These are phyloP conservation scores for Poeciliopsis turneri DNA, from an alignment of 2,797 vertebrate genomes.

Conservation along the genomic window DNA sequence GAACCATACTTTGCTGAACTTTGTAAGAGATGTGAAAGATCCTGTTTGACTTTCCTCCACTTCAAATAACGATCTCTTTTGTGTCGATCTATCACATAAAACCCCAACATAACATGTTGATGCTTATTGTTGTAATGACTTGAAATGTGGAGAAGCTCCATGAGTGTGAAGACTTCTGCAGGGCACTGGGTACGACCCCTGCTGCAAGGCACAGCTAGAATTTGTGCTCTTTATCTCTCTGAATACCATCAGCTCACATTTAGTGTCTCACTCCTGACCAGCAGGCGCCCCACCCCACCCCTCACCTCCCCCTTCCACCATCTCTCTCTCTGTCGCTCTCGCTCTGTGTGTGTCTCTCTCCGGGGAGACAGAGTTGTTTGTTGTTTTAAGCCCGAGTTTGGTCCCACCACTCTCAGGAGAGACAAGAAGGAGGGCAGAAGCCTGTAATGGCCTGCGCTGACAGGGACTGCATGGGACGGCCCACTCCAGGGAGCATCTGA, in stretches of 20 bases:
- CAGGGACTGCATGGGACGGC: conserved; percentile 61
- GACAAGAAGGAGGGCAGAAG: conserved; percentile 61
- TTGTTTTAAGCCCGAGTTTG: conserved; percentile 77
- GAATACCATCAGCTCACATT: conserved; percentile 4
- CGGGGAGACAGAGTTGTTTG: conserved; percentile 73
- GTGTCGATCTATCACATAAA: background rate
- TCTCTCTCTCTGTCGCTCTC: conserved; percentile 16
- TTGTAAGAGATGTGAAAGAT: background rate
- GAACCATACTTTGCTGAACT: background rate
- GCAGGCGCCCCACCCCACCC: background rate
- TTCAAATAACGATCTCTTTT: background rate
- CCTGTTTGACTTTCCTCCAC: background rate
- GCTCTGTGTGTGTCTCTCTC: conserved; percentile 45
- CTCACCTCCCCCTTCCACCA: background rate
- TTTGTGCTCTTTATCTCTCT: background rate
- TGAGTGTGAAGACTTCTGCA: background rate
- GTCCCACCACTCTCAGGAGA: conserved; percentile 79
- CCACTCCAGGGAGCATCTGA: conserved; percentile 72
- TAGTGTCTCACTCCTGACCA: background rate
- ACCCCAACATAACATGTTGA: background rate
- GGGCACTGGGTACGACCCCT: background rate
- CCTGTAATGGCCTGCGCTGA: conserved; percentile 58
- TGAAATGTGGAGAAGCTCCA: background rate
- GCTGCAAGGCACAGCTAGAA: background rate
- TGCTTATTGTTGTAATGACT: background rate